These are phyloP conservation scores for Aegithalos caudatus DNA, from an alignment of 2,113 vertebrate species.

Conservation along the genomic window DNA sequence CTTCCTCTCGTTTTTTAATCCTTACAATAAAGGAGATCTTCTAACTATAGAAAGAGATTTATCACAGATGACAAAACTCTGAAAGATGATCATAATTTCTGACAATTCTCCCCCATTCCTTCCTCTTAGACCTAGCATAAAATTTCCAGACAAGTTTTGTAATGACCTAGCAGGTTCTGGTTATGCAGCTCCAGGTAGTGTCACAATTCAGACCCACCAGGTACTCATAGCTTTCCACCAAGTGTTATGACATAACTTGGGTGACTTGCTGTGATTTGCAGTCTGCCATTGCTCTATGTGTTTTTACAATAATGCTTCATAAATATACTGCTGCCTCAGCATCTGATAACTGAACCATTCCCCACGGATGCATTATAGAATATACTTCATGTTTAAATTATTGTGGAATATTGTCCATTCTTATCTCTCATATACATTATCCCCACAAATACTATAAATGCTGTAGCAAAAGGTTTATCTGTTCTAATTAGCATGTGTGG, in stretches of 20 bases:
- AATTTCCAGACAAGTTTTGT: slow-evolving; percentile 47
- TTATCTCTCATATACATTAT: slow-evolving; percentile 38
- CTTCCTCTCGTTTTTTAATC: neutral
- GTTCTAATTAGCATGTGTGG: slow-evolving; percentile 33
- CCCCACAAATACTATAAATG: slow-evolving; percentile 28
- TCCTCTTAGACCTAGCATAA: slow-evolving; percentile 34
- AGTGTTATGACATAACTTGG: neutral
- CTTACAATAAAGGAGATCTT: slow-evolving; percentile 25
- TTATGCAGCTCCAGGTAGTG: neutral
- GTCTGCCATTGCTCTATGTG: neutral
- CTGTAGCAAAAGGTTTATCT: slow-evolving; percentile 41
- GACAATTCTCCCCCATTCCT: neutral
- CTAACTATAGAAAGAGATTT: slow-evolving; percentile 46
- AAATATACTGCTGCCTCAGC: slow-evolving; percentile 25
- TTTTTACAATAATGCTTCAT: slow-evolving; percentile 28
- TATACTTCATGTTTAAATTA: slow-evolving; percentile 45
- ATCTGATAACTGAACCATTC: slow-evolving; percentile 28
- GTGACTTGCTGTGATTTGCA: neutral
- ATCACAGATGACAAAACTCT: slow-evolving; percentile 45
- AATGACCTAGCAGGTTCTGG: slow-evolving; percentile 22
- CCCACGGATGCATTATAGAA: neutral
- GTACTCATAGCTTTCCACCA: neutral
- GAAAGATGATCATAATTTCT: slow-evolving; percentile 55
- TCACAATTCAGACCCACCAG: neutral
- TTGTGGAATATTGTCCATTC: slow-evolving; percentile 25